These are phyloP conservation scores for Epiblema foenella DNA, from an alignment of 2,888 invertebrate genomes.

Conservation along the genomic window DNA sequence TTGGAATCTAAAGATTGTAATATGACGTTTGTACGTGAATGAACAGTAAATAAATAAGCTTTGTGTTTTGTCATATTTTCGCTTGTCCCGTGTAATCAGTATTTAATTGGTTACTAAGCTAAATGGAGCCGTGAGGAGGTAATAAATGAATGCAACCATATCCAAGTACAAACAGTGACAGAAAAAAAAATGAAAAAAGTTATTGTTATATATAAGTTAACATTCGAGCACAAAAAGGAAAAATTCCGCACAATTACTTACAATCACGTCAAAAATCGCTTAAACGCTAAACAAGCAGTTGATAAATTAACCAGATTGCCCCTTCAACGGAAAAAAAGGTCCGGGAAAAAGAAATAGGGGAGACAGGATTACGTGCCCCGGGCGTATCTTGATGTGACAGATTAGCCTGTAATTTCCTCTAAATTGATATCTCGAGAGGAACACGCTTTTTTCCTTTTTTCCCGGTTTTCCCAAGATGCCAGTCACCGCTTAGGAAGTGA, in stretches of 20 bases:
- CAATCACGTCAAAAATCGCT: conserved; percentile 42
- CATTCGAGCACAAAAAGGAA: background rate
- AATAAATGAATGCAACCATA: background rate
- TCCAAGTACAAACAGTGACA: background rate
- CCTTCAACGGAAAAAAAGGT: conserved; percentile 51
- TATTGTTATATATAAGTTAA: too few relatives aligned
- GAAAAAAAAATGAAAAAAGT: background rate
- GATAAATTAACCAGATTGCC: conserved; percentile 78
- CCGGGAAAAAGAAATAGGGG: conserved; percentile 66
- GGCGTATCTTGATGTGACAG: conserved; percentile 81
- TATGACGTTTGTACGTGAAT: background rate
- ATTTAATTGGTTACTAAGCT: background rate
- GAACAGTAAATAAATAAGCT: background rate
- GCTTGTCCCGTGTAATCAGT: background rate
- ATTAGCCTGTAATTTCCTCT: conserved; percentile 81
- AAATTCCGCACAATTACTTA: conserved; percentile 11
- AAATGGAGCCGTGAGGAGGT: background rate
- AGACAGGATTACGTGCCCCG: conserved; percentile 71
- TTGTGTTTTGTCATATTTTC: background rate
- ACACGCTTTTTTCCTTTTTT: conserved; percentile 60
- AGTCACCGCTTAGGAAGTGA: conserved; percentile 71
- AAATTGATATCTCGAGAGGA: conserved; percentile 82
- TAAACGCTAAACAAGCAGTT: conserved; percentile 68
- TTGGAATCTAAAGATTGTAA: background rate
- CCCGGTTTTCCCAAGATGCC: conserved; percentile 60